Base-by-base conservation (phyloP, 2,113 vertebrate genomes). In the Seriola dumerili region DNA sequence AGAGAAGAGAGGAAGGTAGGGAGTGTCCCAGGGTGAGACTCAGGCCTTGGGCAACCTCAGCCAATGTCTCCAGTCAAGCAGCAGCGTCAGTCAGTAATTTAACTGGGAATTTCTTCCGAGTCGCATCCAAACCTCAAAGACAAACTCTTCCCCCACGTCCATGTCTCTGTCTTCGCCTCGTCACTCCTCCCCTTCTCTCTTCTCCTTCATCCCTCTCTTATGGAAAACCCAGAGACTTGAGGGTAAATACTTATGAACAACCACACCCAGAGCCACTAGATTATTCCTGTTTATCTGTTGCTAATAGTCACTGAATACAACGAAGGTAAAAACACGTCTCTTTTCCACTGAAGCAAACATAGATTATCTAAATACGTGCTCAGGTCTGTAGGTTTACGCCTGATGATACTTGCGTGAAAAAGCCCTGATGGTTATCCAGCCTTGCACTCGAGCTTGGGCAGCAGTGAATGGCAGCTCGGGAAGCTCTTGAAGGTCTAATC, bases 41-140 rank as follows among this genome's bases (percentile, higher is more conserved):
- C 42, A 69, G 86, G 87, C 86, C 90, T 90, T 81, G 84, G 81
- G 88, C 84, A 91, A 89, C 83, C 89, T 92, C 91, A 91, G 85
- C 81, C 72, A 25, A 85, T 81, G 92, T 91, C 91, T 92, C 89
- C 83, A 87, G 90, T 87, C 21, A 58, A 90, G 91, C 88, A 72
- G 81, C 91, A 91, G 71, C 74, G 85, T 92, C 91, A 94, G 92
- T 85, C 90, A 87, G 86, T 91, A 86, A 91, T 94, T 95, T 94
- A 67, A 90, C 79, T 75, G 84, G 90, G 93, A 94, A 93, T 94
- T 92, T 94, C 88, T 92, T 89, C 80, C 70, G 62, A 40, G 57
- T 90, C 1, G 67, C 81, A 85, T 94, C 92, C 93, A 94, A 94
- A 94, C 94, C 94, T 93, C 94, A 94, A 81, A 92, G 86, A 92